Evolutionary conservation across 64 coral and sea anemone species (phyloP).

Genomic region (Pocillopora damicornis): DNA sequence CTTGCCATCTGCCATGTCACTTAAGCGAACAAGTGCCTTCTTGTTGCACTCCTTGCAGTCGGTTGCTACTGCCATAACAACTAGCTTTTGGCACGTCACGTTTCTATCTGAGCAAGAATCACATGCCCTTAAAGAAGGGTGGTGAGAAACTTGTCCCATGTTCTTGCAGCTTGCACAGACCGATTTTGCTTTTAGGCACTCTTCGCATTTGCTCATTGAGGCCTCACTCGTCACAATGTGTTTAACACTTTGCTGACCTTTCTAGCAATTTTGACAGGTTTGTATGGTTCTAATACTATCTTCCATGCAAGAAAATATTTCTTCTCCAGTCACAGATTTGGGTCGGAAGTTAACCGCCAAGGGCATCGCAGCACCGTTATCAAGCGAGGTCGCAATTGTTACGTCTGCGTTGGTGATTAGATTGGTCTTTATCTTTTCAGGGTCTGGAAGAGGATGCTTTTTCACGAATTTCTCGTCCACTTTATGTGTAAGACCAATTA

Average conservation of each 20-base stretch:
- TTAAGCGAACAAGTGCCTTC: not conserved
- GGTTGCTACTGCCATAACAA: slow-evolving; percentile 2
- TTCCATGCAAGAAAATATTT: no score
- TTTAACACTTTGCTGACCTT: no score
- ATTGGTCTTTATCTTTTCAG: no score
- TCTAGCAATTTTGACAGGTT: no score
- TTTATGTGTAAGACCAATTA: not conserved
- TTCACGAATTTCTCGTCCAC: not conserved
- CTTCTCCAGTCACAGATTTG: no score
- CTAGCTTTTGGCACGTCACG: not conserved
- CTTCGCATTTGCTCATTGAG: no score
- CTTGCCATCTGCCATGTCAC: slow-evolving; percentile 2
- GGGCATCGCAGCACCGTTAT: no score
- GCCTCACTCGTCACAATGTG: no score
- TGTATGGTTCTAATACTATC: no score
- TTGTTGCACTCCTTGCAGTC: slow-evolving; percentile 34
- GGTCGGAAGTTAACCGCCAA: no score
- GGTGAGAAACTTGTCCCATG: slow-evolving; percentile 25
- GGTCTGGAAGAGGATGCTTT: slow-evolving; percentile 31
- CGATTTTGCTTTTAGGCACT: slow-evolving; percentile 28
- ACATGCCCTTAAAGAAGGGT: slow-evolving; percentile 15
- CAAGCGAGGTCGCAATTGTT: no score
- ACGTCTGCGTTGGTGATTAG: no score
- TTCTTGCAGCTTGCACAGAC: slow-evolving; percentile 21
- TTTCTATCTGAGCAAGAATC: not conserved